Evolutionary conservation across 2,888 invertebrate species (phyloP), one percentile per base, ranked within the genome.

Genomic region (Acanthosepion esculentum): DNA sequence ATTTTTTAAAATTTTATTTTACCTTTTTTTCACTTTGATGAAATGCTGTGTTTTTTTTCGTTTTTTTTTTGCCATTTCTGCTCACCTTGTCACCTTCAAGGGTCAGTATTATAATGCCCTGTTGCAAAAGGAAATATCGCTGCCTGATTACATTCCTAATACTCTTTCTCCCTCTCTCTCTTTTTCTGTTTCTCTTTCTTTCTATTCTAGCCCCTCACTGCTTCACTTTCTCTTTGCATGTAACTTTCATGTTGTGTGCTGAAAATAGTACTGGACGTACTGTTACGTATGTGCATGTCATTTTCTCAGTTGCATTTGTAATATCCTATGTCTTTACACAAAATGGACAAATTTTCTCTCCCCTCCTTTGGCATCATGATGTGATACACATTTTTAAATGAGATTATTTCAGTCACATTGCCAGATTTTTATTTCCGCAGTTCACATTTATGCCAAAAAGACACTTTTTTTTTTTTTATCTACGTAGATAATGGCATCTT

Each of bases 111-210:
- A 29, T 29, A 29, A 48, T 29, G 29, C 92, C 92, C 48, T 26
- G 26, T 48, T 92, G 48, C 41, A 33, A 41, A 41, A 33, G 91
- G 12, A 15, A 20, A 33, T 91, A n/a, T 91, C 33, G 33, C 91
- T 91, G 33, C 41, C 91, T 91, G 15, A 41, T 41, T 91, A 33
- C 23, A 33, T 91, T 41, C 33, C 91, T 91, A 33, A 18, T 26
- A 3, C 92, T 92, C 92, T 92, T 18, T 93, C 93, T 93, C 93
- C 18, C 93, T 93, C 26, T 93, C 26, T 93, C 8, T 48, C 93
- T 93, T 10, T 48, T 7, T 48, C 48, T 93, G 6, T 93, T 50
- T 93, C 93, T 93, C 93, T 93, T 26, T 93, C 26, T 93, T 7
- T 48, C 50, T 93, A 15, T 48, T 26, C 50, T 41, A 48, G 18